These are phyloP conservation scores for Oceanodroma leucorhoa DNA, from an alignment of 2,797 vertebrate species.

Conservation along the genomic window DNA sequence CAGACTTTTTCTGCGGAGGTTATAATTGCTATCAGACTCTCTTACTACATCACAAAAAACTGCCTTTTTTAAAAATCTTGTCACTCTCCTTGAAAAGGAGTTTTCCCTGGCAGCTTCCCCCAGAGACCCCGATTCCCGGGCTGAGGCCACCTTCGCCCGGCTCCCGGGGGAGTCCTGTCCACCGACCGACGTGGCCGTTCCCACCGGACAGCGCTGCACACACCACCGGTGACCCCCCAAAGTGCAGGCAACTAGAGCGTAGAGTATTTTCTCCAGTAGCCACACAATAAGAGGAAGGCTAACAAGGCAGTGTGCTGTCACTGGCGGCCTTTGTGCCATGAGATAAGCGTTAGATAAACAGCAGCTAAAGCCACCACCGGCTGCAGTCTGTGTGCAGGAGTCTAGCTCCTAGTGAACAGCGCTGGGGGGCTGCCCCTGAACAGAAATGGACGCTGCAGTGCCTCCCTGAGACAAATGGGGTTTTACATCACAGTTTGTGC, in stretches of 20 bases:
- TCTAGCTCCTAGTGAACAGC: accelerated
- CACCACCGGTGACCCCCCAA: background rate
- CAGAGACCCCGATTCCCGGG: background rate
- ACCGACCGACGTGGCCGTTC: accelerated
- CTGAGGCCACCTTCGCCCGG: background rate
- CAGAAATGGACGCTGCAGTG: background rate
- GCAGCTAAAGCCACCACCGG: background rate
- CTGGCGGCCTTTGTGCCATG: background rate
- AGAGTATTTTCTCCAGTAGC: background rate
- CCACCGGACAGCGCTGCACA: background rate
- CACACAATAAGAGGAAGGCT: background rate
- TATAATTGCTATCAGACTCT: background rate
- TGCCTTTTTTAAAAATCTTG: background rate
- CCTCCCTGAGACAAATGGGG: accelerated
- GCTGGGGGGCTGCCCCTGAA: accelerated
- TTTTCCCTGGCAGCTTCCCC: background rate
- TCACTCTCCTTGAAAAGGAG: background rate
- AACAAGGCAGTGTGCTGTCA: background rate
- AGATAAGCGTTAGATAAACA: background rate
- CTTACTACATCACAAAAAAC: background rate
- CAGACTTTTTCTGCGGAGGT: background rate
- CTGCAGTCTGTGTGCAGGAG: background rate
- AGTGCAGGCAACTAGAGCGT: background rate
- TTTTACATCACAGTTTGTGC: background rate
- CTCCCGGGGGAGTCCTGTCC: background rate